These are phyloP conservation scores for Procambarus virginalis DNA, from an alignment of 1,140 invertebrate species.

Conservation along the genomic window DNA sequence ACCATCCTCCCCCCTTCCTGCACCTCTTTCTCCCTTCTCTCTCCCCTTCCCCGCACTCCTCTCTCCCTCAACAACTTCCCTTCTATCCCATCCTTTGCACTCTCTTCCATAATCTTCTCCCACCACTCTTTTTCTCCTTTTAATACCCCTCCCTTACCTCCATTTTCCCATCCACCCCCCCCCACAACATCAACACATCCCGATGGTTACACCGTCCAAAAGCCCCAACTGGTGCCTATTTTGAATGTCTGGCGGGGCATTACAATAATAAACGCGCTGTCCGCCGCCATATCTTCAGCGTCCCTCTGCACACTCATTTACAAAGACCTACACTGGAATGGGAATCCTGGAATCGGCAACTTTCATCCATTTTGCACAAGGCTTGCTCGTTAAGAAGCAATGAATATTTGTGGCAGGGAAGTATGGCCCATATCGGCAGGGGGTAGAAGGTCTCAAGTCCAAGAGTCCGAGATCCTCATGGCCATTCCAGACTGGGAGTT, in stretches of 20 bases:
- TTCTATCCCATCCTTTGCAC: background rate
- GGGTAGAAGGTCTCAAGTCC: background rate
- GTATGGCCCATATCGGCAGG: background rate
- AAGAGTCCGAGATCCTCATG: background rate
- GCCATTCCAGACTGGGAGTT: constrained; percentile 49
- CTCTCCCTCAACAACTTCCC: background rate
- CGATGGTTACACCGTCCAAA: too few species aligned
- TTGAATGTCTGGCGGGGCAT: background rate
- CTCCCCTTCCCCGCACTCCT: background rate
- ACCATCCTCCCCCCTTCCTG: background rate
- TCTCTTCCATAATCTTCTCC: too few species aligned
- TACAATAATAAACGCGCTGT: background rate
- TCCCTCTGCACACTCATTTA: background rate
- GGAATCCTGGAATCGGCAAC: constrained; percentile 7
- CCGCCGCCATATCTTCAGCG: background rate
- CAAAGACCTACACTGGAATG: background rate
- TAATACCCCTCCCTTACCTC: too few species aligned
- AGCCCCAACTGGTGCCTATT: background rate
- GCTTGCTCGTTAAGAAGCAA: constrained; percentile 34
- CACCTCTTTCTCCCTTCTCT: background rate
- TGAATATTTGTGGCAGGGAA: background rate
- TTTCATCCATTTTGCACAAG: constrained; percentile 7
- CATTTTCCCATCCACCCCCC: too few species aligned
- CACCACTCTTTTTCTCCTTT: too few species aligned
- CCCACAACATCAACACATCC: background rate